Base-by-base conservation (phyloP, 2,888 invertebrate genomes). In the Troides helena region DNA sequence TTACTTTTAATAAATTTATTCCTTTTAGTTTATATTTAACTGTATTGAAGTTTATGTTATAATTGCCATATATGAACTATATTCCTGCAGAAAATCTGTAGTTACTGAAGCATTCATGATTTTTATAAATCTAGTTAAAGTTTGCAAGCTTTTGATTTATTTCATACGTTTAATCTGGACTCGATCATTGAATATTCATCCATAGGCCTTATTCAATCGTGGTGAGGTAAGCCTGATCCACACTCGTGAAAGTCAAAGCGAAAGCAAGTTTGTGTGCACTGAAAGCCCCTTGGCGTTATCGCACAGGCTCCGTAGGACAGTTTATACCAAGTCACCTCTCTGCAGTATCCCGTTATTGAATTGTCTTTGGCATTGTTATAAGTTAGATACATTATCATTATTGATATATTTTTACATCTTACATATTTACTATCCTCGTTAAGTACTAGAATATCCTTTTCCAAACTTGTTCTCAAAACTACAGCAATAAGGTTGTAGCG, bases 111-210 rank as follows among this genome's bases (percentile, higher is more conserved):
- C 69, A 74, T 74, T 74, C 70, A 72, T 50, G 60, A 62, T 74
- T 50, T 74, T 76, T 73, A 74, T 74, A 72, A 76, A 77, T 77
- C 73, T 71, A 72, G 74, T 78, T 77, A 76, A 69, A 61, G 72
- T 72, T 68, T 73, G 76, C 76, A 76, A 77, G 77, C 75, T 77
- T 80, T 80, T 78, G 78, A 80, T 79, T 75, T 74, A 72, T 68
- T 71, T 67, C 75, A 73, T 75, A 73, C 74, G 75, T 80, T 83
- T 85, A 85, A 79, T 82, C 85, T 85, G 83, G 83, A 87, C 88
- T 83, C 83, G 81, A 86, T 75, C 78, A 78, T 78, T 88, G 85
- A 82, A 84, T 87, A 86, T 88, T 90, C 88, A 88, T 82, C 81
- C 82, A 81, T 82, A 76, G 81, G 79, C 83, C 77, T 79, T 81